These are phyloP conservation scores for Ceratothoa steindachneri DNA, from an alignment of 2,888 invertebrate genomes.

Conservation along the genomic window DNA sequence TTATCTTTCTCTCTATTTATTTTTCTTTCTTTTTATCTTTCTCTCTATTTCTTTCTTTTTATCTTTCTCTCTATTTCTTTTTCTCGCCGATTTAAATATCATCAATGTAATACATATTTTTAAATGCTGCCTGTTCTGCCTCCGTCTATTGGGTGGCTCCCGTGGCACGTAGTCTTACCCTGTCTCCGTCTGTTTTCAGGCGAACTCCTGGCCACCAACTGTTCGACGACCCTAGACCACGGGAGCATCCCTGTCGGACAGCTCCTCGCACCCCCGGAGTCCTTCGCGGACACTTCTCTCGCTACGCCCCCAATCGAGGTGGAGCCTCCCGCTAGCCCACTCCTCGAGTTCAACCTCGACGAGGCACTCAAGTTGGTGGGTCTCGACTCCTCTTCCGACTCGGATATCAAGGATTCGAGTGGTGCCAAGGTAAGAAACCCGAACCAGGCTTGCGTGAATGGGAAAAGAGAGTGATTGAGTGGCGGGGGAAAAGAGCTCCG, in stretches of 20 bases:
- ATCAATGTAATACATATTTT: no score
- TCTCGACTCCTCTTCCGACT: constrained; percentile 18
- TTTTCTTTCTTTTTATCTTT: no score
- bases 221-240: neutral
- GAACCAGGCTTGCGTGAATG: neutral
- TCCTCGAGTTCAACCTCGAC: constrained; percentile 38
- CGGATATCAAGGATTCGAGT: constrained; percentile 34
- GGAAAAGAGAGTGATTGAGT: no score
- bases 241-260: neutral
- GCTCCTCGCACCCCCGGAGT: neutral
- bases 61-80: no score
- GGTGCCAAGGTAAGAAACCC: constrained; percentile 22
- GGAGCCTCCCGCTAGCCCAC: neutral
- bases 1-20: no score
- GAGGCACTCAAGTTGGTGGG: constrained; percentile 40
- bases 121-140: no score
- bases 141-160: no score
- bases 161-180: no score
- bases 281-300: neutral
- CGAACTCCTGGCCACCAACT: neutral
- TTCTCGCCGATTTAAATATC: no score
- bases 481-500: no score
- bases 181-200: no score
- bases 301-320: neutral
- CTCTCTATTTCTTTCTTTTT: no score